Evolutionary conservation across 2,113 vertebrate genomes (phyloP).

Genomic region (Myrmecobius fasciatus): DNA sequence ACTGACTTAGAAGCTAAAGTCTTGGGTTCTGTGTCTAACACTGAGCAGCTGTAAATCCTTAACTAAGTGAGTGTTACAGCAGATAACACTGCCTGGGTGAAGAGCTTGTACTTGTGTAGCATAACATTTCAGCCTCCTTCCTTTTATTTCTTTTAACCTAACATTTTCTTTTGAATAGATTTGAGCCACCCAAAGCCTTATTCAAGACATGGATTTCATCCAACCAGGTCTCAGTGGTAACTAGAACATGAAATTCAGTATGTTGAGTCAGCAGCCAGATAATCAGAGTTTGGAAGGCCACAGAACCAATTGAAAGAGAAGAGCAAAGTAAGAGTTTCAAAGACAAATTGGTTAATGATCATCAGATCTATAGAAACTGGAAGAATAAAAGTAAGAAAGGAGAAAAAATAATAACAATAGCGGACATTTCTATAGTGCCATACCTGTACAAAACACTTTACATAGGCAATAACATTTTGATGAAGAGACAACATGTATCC

Average conservation of each 20-base stretch:
- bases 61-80: neutral
- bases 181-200: neutral
- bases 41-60: neutral
- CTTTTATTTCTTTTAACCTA: neutral
- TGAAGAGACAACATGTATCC: neutral
- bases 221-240: neutral
- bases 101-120: neutral
- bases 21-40: neutral
- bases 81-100: neutral
- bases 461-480: neutral
- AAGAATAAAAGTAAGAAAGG: neutral
- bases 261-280: neutral
- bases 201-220: neutral
- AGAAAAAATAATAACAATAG: neutral
- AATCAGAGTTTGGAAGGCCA: neutral
- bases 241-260: neutral
- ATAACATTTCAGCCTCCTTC: neutral
- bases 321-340: neutral
- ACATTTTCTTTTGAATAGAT: neutral
- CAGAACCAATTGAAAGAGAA: neutral
- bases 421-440: neutral
- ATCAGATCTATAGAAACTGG: neutral
- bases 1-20: neutral
- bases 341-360: neutral
- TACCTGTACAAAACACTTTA: neutral